These are phyloP conservation scores for Ameiurus melas DNA, from an alignment of 2,113 vertebrate genomes.

Conservation along the genomic window DNA sequence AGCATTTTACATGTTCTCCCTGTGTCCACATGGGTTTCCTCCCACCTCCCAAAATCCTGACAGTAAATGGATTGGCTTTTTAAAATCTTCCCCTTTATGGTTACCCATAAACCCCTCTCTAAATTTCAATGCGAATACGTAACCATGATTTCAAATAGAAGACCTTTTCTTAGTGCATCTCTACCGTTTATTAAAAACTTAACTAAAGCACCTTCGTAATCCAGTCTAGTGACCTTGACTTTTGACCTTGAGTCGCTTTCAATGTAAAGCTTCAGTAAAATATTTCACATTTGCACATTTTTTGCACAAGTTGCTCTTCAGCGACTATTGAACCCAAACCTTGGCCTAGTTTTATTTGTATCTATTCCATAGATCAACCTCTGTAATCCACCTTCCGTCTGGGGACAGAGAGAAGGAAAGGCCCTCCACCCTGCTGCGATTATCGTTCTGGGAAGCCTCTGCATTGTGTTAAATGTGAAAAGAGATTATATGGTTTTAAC, in stretches of 20 bases:
- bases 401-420: constrained; percentile 68
- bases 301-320: not conserved
- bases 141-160: not conserved
- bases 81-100: not conserved
- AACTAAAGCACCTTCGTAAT: not conserved
- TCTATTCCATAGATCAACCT: constrained; percentile 46
- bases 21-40: not conserved
- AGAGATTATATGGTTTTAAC: constrained; percentile 91
- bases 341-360: constrained; percentile 20
- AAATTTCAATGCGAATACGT: not conserved
- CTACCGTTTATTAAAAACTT: not conserved
- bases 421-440: constrained; percentile 77
- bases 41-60: not conserved
- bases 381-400: constrained; percentile 72
- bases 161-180: not conserved
- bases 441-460: constrained; percentile 74
- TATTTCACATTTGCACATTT: not conserved
- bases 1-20: not conserved
- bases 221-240: not conserved
- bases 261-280: not conserved
- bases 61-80: not conserved
- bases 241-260: not conserved
- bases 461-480: constrained; percentile 80
- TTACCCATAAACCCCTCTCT: not conserved
- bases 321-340: not conserved